Evolutionary conservation across 2,797 vertebrate species (phyloP).

Genomic region (Taenioides sp.): DNA sequence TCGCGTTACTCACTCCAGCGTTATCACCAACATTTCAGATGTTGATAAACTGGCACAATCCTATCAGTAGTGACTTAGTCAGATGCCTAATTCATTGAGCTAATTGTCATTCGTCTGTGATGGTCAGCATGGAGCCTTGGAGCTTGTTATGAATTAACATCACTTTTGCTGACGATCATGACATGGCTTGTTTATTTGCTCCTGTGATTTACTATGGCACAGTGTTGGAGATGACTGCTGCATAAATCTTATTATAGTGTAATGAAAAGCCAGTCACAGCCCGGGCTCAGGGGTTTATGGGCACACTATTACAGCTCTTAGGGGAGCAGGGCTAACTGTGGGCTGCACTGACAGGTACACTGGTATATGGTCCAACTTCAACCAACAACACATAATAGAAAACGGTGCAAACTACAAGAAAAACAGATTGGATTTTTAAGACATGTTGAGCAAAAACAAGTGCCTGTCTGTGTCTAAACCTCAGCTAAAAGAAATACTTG

Average conservation of each 20-base stretch:
- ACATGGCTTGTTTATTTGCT: constrained; percentile 44
- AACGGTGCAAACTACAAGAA: background rate
- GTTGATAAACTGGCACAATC: too few relatives aligned
- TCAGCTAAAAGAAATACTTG: background rate
- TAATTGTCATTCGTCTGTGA: constrained; percentile 15
- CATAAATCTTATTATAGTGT: constrained; percentile 57
- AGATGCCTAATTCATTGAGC: background rate
- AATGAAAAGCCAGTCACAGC: constrained; percentile 50
- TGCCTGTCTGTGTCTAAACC: background rate
- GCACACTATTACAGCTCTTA: constrained; percentile 19
- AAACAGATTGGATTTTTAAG: background rate
- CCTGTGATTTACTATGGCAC: constrained; percentile 58
- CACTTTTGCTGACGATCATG: constrained; percentile 43
- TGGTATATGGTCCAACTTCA: background rate
- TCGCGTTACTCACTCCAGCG: too few relatives aligned
- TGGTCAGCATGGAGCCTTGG: constrained; percentile 11
- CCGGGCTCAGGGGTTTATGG: constrained; percentile 37
- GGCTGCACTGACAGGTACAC: constrained; percentile 16
- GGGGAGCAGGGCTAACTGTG: constrained; percentile 14
- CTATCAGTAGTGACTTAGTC: background rate
- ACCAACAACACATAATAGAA: background rate
- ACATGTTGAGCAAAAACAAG: background rate
- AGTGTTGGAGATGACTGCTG: constrained; percentile 40
- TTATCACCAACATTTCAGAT: too few relatives aligned
- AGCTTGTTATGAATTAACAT: constrained; percentile 49